A percentile compares a stretch with the other conserved stretches of the same genome.
Evolutionary conservation across 2,888 invertebrate species (phyloP).

Genomic region (Augochlorella aurata): DNA sequence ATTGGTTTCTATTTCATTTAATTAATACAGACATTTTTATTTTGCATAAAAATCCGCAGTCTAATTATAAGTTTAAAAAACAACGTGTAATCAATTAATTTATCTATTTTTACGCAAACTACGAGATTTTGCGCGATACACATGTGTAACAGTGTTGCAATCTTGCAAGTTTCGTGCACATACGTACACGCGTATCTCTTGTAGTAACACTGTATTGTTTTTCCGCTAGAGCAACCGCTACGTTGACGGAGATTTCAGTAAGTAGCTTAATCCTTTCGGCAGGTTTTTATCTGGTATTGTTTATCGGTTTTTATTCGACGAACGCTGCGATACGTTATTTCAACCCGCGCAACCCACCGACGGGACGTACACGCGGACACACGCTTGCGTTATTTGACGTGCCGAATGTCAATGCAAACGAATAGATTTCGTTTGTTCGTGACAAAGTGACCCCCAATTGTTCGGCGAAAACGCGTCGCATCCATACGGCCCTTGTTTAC

Average conservation of each 20-base stretch:
- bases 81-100: too few species aligned
- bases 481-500: constrained; percentile 53
- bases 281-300: background rate
- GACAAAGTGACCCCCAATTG: constrained; percentile 62
- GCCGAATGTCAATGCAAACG: constrained; percentile 63
- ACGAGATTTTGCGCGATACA: too few species aligned
- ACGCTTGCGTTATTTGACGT: constrained; percentile 52
- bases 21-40: too few species aligned
- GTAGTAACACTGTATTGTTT: too few species aligned
- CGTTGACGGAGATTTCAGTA: constrained; percentile 26
- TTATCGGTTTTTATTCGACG: background rate
- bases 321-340: constrained; percentile 8
- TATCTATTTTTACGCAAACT: too few species aligned
- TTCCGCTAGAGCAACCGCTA: constrained; percentile 3
- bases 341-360: background rate
- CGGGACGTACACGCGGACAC: background rate
- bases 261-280: constrained; percentile 34
- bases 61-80: too few species aligned
- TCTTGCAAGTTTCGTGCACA: too few species aligned
- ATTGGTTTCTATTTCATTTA: too few species aligned
- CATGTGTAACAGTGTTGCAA: too few species aligned
- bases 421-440: constrained; percentile 59
- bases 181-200: too few species aligned
- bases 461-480: constrained; percentile 48
- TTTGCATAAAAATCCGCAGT: too few species aligned